Conservation (phyloP, 2,888 invertebrate species). For the Coecobrya sp. region DNA sequence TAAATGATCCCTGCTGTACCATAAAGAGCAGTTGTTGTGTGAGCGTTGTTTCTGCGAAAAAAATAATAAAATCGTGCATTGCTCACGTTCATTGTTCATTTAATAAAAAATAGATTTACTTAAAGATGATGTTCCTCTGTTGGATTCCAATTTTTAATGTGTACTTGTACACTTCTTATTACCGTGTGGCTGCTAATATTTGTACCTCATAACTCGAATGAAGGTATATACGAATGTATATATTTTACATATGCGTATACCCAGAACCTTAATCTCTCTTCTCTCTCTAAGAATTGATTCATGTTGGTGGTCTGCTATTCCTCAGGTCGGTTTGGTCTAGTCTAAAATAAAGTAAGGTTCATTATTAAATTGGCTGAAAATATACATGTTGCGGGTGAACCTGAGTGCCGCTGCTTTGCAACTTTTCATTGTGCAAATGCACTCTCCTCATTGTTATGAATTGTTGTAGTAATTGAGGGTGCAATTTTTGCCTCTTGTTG, state of each 20-base stretch:
- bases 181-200: background rate
- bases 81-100: conserved; percentile 45
- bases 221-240: too few species aligned
- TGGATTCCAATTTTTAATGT: conserved; percentile 65
- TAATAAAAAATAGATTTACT: conserved; percentile 42
- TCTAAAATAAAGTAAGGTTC: conserved; percentile 51
- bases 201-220: background rate
- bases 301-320: conserved; percentile 51
- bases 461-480: conserved; percentile 55
- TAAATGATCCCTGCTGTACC: background rate
- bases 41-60: background rate
- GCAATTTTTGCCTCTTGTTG: conserved; percentile 40
- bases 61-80: conserved; percentile 23
- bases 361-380: conserved; percentile 10
- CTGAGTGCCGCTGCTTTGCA: conserved; percentile 10
- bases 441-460: conserved; percentile 33
- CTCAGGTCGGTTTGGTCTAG: background rate
- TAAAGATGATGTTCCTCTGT: conserved; percentile 60
- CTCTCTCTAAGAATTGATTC: background rate
- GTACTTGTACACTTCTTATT: conserved; percentile 10
- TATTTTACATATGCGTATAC: too few species aligned
- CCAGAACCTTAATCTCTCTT: background rate
- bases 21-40: background rate
- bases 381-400: conserved; percentile 2
- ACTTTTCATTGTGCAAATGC: conserved; percentile 35